phyloP scores from a whole-genome alignment of 2,888 invertebrate species.

The Lasioglossum morio region DNA sequence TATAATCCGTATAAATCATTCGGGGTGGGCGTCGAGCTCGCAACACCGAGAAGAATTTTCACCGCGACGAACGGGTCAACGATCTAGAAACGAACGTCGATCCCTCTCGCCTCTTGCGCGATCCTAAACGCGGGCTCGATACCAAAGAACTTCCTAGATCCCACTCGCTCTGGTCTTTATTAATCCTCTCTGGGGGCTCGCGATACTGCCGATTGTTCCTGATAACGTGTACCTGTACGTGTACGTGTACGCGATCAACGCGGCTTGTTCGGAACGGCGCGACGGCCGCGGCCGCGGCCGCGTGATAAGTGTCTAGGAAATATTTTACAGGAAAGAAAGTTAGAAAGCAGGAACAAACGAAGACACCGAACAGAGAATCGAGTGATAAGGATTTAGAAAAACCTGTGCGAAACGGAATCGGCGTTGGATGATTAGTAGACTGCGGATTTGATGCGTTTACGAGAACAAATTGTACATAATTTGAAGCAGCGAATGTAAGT shows the following conservation, averaged over 20 bases:
- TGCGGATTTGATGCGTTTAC: too few species aligned
- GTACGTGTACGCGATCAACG: slow-evolving; percentile 1
- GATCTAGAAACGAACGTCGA: slow-evolving; percentile 73
- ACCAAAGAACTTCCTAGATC: slow-evolving; percentile 71
- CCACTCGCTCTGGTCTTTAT: slow-evolving; percentile 56
- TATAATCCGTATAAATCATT: slow-evolving; percentile 77
- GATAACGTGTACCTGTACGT: too few species aligned
- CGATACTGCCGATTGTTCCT: slow-evolving; percentile 38
- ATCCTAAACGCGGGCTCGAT: slow-evolving; percentile 32
- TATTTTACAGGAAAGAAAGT: slow-evolving; percentile 10
- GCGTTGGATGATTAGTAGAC: neutral
- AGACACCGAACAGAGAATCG: neutral
- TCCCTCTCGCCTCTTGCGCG: slow-evolving; percentile 63
- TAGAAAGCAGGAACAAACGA: neutral
- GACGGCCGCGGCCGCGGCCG: slow-evolving; percentile 7
- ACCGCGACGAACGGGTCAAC: slow-evolving; percentile 43
- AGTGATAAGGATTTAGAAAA: neutral
- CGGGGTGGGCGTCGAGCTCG: slow-evolving; percentile 67
- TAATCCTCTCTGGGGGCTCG: slow-evolving; percentile 30
- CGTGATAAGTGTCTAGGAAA: slow-evolving; percentile 33
- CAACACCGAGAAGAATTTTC: slow-evolving; percentile 57
- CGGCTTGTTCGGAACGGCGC: neutral
- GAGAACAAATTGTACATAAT: too few species aligned
- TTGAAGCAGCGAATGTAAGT: too few species aligned
- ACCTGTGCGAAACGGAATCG: neutral